Conservation (phyloP, 2,888 invertebrate species). For the Agonopterix arenella region DNA sequence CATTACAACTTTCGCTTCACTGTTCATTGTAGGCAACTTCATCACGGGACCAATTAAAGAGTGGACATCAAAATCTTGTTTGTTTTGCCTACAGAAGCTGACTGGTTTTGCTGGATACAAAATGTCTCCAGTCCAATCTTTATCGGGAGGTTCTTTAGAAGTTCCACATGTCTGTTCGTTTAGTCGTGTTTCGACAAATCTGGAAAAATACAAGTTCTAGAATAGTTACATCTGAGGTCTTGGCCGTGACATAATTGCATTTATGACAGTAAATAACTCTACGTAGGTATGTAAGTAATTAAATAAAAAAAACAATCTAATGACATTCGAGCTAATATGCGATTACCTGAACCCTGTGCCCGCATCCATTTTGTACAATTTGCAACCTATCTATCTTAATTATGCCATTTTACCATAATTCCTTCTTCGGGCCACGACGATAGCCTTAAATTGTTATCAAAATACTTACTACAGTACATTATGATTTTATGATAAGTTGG, state of each 20-base stretch:
- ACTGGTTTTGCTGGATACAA: too few species aligned
- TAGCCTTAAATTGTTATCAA: too few species aligned
- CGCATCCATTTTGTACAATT: slow-evolving; percentile 24
- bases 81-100: too few species aligned
- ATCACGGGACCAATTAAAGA: slow-evolving; percentile 42
- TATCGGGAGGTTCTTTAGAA: too few species aligned
- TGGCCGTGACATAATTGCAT: slow-evolving; percentile 7
- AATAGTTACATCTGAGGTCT: not conserved
- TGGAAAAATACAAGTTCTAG: slow-evolving; percentile 6
- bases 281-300: not conserved
- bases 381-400: not conserved
- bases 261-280: slow-evolving; percentile 1
- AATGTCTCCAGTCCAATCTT: too few species aligned
- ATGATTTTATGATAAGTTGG: too few species aligned
- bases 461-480: too few species aligned
- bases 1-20: slow-evolving; percentile 46
- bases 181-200: slow-evolving; percentile 20
- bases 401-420: too few species aligned
- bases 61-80: slow-evolving; percentile 14
- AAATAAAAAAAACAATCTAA: not conserved
- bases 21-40: slow-evolving; percentile 33
- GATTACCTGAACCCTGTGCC: slow-evolving; percentile 19
- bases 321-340: slow-evolving; percentile 18
- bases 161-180: slow-evolving; percentile 6
- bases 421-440: too few species aligned